Evolutionary conservation across 2,888 invertebrate species (phyloP).

Genomic region (Seira musarum): DNA sequence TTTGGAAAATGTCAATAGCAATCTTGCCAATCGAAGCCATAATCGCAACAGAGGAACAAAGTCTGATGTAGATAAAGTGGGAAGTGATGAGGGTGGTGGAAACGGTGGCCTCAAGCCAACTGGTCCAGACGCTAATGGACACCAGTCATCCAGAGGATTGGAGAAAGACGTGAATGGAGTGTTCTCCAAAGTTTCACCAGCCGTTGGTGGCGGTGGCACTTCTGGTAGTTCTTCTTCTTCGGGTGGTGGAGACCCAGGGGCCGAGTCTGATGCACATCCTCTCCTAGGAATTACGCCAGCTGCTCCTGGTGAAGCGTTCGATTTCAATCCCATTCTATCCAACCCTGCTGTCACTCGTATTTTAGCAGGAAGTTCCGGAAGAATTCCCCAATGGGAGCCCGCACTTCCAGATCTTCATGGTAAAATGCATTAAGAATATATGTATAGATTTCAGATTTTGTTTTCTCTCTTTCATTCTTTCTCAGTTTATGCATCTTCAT

Average conservation of each 20-base stretch:
- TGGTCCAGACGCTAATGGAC: slow-evolving; percentile 61
- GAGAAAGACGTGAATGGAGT: slow-evolving; percentile 81
- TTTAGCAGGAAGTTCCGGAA: slow-evolving; percentile 87
- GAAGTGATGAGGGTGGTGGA: slow-evolving; percentile 62
- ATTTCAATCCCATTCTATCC: slow-evolving; percentile 81
- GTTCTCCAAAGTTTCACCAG: slow-evolving; percentile 77
- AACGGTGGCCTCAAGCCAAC: slow-evolving; percentile 60
- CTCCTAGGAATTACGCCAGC: slow-evolving; percentile 70
- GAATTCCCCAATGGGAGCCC: slow-evolving; percentile 70
- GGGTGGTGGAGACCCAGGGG: slow-evolving; percentile 50
- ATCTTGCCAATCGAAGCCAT: slow-evolving; percentile 64
- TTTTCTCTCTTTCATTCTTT: slow-evolving; percentile 26
- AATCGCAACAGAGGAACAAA: slow-evolving; percentile 61
- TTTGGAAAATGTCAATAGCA: slow-evolving; percentile 63
- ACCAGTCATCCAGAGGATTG: slow-evolving; percentile 70
- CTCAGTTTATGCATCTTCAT: slow-evolving; percentile 1
- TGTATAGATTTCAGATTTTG: slow-evolving; percentile 55
- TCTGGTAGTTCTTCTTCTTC: slow-evolving; percentile 34
- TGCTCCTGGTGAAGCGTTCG: slow-evolving; percentile 72
- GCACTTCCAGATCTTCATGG: slow-evolving; percentile 70
- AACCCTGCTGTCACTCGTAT: slow-evolving; percentile 89
- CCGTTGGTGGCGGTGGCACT: slow-evolving; percentile 42
- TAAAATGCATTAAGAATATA: slow-evolving; percentile 47
- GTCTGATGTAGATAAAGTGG: slow-evolving; percentile 62
- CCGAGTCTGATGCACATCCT: slow-evolving; percentile 69